phyloP scores from a whole-genome alignment of 37 sponge, comb jelly and placozoan species.

The Dysidea cf. avara region DNA sequence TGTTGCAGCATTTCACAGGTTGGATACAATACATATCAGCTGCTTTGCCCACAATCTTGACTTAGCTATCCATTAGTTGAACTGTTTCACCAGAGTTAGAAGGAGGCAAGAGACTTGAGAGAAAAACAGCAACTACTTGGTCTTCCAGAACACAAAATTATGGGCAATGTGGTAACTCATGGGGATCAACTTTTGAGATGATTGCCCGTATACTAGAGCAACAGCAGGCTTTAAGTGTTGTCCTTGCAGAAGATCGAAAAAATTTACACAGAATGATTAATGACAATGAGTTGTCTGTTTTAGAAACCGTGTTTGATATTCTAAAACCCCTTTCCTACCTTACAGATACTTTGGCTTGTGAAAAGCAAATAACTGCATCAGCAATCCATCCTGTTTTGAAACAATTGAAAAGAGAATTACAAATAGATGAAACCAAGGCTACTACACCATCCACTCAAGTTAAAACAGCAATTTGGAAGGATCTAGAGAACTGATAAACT shows the following conservation, averaged over 20 bases:
- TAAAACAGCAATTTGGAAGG: constrained; percentile 4
- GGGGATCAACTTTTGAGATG: constrained; percentile 37
- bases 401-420: constrained; percentile 6
- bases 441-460: constrained; percentile 1
- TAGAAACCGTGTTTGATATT: constrained; percentile 27
- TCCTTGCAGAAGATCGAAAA: constrained; percentile 31
- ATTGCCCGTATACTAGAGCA: constrained; percentile 28
- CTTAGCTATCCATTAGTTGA: constrained; percentile 26
- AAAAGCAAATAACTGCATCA: constrained; percentile 26
- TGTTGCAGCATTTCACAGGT: constrained; percentile 12
- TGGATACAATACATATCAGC: constrained; percentile 16
- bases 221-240: constrained; percentile 37
- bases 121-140: constrained; percentile 33
- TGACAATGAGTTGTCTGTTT: constrained; percentile 26
- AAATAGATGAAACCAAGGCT: background rate
- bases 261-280: constrained; percentile 17
- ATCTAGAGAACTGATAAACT: constrained; percentile 11
- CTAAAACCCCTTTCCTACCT: constrained; percentile 25
- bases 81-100: constrained; percentile 38
- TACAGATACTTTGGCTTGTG: constrained; percentile 40
- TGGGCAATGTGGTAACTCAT: constrained; percentile 12
- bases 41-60: constrained; percentile 40
- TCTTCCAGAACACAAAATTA: constrained; percentile 25
- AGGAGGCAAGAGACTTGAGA: constrained; percentile 15
- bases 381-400: constrained; percentile 13